Base-by-base conservation (phyloP, 2,888 invertebrate species). In the Eilema caniola region DNA sequence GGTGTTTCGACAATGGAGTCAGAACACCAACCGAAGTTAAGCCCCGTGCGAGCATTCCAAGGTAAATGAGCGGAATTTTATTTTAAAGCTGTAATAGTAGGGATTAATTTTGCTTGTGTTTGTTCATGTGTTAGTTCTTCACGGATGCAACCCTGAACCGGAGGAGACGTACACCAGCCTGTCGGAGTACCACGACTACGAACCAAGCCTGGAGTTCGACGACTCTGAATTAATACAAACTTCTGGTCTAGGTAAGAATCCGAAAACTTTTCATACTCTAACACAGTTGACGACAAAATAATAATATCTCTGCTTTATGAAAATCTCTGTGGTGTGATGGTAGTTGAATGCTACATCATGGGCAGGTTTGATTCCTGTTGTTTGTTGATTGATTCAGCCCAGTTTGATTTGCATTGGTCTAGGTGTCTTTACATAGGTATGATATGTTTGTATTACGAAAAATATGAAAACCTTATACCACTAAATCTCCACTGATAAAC, bases 191-290 rank as follows among this genome's bases (percentile, higher is more conserved):
- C 98, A 98, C 89, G 99, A 99, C 93, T 98, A 98, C 90, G 99
- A 99, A 91, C 99, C 99, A 20, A 98, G 98, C 93, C 96, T 99
- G 89, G 99, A 99, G 92, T 99, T 99, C 95, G 99, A 99, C 95
- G 99, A 99, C 92, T 98, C 98, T 20, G 99, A 99, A 94, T 93
- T 98, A 71, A 96, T 96, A 85, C 96, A 97, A 85, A 95, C 97
- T 66, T 95, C 96, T 70, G 96, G 97, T 81, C 96, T 97, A 90
- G 97, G 98, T 97, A 96, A 96, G 94, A 83, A 64, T 60, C 24
- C 24, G 8, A 31, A 47, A 67, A 60, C 28, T 60, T 37, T 67
- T 53, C 5, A n/a, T n/a, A n/a, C 20, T 53, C n/a, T 37, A 37
- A 1, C 20, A 8, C 2, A n/a, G 2, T 53, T 53, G 20, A 8